Conservation (phyloP, 2,113 vertebrate species). For the Pangasianodon hypophthalmus region DNA sequence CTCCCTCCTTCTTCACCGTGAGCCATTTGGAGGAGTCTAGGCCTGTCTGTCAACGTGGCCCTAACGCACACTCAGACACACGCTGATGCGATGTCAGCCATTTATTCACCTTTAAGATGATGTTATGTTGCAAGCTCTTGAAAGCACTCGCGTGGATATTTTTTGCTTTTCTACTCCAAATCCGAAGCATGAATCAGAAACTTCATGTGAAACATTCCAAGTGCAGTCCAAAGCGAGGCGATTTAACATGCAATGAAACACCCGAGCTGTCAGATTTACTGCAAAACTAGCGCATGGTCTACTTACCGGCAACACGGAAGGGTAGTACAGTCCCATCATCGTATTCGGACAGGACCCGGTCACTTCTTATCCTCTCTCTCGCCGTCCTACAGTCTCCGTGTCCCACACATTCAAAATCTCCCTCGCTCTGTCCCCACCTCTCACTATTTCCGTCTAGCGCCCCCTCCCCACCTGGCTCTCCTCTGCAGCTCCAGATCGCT, state of each 20-base stretch:
- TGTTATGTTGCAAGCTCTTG: not conserved
- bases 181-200: not conserved
- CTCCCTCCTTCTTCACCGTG: constrained; percentile 42
- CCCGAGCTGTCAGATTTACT: too few species aligned
- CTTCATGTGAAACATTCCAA: not conserved
- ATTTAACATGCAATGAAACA: not conserved
- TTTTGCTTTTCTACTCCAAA: not conserved
- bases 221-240: not conserved
- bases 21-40: constrained; percentile 38
- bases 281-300: not conserved
- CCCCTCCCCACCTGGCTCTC: constrained; percentile 54
- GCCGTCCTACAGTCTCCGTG: constrained; percentile 4
- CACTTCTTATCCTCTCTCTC: constrained; percentile 51
- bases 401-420: constrained; percentile 78
- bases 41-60: constrained; percentile 50
- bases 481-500: constrained; percentile 46
- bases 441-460: constrained; percentile 28
- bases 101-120: too few species aligned
- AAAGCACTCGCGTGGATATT: too few species aligned
- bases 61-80: not conserved
- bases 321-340: constrained; percentile 81
- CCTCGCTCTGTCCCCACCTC: constrained; percentile 72
- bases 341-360: constrained; percentile 67
- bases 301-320: constrained; percentile 76
- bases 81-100: not conserved